Conservation (phyloP, 2,888 invertebrate species). For the Aphidius colemani region DNA sequence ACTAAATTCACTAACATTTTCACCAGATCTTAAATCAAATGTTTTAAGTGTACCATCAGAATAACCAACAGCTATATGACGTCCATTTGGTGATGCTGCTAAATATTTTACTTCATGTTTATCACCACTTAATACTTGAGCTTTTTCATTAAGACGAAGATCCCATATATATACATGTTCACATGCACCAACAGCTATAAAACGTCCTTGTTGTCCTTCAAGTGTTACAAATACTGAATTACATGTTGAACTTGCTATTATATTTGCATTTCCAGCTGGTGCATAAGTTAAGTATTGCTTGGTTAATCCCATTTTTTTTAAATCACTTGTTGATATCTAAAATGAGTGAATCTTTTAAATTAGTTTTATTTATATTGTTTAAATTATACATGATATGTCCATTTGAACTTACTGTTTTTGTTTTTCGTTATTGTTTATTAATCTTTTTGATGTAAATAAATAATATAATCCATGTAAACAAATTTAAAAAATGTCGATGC, state of each 20-base stretch:
- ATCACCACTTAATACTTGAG: conserved; percentile 79
- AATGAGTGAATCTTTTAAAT: too few relatives aligned
- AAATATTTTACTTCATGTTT: conserved; percentile 79
- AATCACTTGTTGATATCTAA: too few relatives aligned
- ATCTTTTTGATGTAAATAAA: background rate
- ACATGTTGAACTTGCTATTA: conserved; percentile 80
- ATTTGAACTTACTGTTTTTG: too few relatives aligned
- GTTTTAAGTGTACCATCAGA: conserved; percentile 85
- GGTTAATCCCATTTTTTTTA: conserved; percentile 73
- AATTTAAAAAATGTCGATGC: too few relatives aligned
- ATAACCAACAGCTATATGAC: conserved; percentile 89
- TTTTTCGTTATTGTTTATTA: too few relatives aligned
- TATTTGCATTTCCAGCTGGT: conserved; percentile 83
- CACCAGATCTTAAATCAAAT: conserved; percentile 77
- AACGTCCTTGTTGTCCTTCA: conserved; percentile 79
- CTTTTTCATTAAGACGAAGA: conserved; percentile 82
- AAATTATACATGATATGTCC: too few relatives aligned
- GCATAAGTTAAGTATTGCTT: conserved; percentile 93
- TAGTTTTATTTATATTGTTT: too few relatives aligned
- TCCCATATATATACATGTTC: conserved; percentile 96
- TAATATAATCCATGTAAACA: background rate
- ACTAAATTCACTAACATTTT: conserved; percentile 73
- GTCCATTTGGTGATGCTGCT: conserved; percentile 75
- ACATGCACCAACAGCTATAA: conserved; percentile 88
- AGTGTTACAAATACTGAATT: conserved; percentile 81